phyloP scores from a whole-genome alignment of 92 coral and sea anemone species.

The Blastomussa wellsi region DNA sequence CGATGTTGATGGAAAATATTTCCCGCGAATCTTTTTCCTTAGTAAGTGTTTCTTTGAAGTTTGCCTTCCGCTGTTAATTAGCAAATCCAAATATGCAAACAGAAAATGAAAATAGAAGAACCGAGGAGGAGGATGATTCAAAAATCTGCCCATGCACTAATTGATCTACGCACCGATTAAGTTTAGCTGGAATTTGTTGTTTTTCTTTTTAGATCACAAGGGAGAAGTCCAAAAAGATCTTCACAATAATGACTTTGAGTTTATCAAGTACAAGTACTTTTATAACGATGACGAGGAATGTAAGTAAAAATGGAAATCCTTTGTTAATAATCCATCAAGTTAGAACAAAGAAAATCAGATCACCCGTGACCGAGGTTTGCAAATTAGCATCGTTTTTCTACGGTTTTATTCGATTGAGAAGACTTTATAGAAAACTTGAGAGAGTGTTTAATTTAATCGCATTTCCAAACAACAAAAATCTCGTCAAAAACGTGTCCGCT shows the following conservation, averaged over 20 bases:
- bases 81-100: not conserved
- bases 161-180: not conserved
- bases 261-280: constrained; percentile 82
- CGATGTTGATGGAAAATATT: constrained; percentile 90
- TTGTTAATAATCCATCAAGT: not conserved
- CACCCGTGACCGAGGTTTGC: too few relatives aligned
- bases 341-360: too few relatives aligned
- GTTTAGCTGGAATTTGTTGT: not conserved
- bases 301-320: constrained; percentile 29
- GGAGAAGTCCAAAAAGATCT: constrained; percentile 77
- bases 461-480: too few relatives aligned
- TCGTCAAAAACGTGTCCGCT: too few relatives aligned
- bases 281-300: constrained; percentile 74
- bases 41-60: constrained; percentile 48
- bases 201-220: constrained; percentile 50
- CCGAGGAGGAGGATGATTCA: too few relatives aligned
- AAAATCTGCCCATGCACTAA: not conserved
- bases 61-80: not conserved
- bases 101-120: too few relatives aligned
- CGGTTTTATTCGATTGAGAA: too few relatives aligned
- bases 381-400: too few relatives aligned
- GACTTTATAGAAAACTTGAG: too few relatives aligned
- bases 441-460: too few relatives aligned
- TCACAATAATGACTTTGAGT: constrained; percentile 82
- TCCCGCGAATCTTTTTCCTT: constrained; percentile 81